Base-by-base conservation (phyloP, 2,888 invertebrate genomes). In the Mythimna ferrago region DNA sequence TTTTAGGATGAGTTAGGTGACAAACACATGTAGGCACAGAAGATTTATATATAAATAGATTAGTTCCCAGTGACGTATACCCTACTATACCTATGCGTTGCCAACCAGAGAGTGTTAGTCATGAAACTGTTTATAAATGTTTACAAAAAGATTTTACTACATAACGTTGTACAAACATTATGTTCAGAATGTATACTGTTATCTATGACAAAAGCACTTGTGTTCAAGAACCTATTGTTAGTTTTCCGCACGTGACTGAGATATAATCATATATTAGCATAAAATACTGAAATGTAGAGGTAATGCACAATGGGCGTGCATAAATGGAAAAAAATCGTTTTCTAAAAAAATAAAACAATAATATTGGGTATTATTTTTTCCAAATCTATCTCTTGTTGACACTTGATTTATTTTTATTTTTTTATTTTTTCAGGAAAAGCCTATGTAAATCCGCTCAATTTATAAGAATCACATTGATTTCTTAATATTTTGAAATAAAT, bases 171-270 rank as follows among this genome's bases (percentile, higher is more conserved):
- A 19, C 41, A 44, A 26, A 65, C 60, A 26, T 56, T 56, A 73
- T 51, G 60, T 51, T 72, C 9, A 48, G 26, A 41, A 35, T 32
- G 41, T 56, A n/a, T 53, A n/a, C 44, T 53, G 64, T 61, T 76
- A 79, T 76, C 79, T 79, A 6, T 44, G 16, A 79, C 73, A 65
- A 38, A 51, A 44, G 19, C n/a, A 65, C 73, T 79, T 65, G n/a
- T 35, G 48, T n/a, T 79, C n/a, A 56, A 79, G 56, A 56, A 35
- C 41, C 56, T 26, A 61, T 79, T 79, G 76, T 73, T 73, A 14
- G 35, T 32, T 65, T 78, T 78, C 53, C 71, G 62, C 75, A 78
- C 62, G 78, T 75, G 78, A 78, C 53, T 32, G 7, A 78, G 62
- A 41, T 66, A 26, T 14, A 35, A 16, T 58, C 21, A 71, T n/a